phyloP scores from a whole-genome alignment of 2,113 vertebrate species.

The Romanogobio albipinnatus region DNA sequence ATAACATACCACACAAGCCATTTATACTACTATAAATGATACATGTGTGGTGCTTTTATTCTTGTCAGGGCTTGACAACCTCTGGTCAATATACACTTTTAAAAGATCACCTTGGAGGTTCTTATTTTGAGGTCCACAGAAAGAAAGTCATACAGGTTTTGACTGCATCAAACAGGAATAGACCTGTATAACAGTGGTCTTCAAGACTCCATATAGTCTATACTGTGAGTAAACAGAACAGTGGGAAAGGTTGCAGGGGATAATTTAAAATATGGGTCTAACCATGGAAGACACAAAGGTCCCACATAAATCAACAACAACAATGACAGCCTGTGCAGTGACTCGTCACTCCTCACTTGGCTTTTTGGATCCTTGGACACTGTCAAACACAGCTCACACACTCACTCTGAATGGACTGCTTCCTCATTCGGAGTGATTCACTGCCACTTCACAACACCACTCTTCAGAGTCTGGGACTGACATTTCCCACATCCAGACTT shows the following conservation, averaged over 20 bases:
- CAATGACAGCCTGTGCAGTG: background rate
- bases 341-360: conserved; percentile 12
- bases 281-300: background rate
- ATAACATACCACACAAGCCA: background rate
- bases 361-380: background rate
- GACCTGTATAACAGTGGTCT: background rate
- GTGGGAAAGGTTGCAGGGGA: background rate
- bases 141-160: background rate
- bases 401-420: background rate
- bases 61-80: background rate
- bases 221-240: background rate
- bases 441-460: conserved; percentile 17
- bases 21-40: background rate
- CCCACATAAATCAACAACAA: conserved; percentile 2
- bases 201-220: background rate
- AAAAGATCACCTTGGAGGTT: background rate
- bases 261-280: background rate
- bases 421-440: conserved; percentile 30
- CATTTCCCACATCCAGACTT: conserved; percentile 28
- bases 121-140: background rate
- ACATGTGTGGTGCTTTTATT: background rate
- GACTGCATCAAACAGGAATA: background rate
- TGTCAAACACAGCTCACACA: conserved; percentile 27
- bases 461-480: conserved; percentile 30
- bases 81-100: background rate